Conservation (phyloP, 2,888 invertebrate species). For the Perizoma affinitatum region DNA sequence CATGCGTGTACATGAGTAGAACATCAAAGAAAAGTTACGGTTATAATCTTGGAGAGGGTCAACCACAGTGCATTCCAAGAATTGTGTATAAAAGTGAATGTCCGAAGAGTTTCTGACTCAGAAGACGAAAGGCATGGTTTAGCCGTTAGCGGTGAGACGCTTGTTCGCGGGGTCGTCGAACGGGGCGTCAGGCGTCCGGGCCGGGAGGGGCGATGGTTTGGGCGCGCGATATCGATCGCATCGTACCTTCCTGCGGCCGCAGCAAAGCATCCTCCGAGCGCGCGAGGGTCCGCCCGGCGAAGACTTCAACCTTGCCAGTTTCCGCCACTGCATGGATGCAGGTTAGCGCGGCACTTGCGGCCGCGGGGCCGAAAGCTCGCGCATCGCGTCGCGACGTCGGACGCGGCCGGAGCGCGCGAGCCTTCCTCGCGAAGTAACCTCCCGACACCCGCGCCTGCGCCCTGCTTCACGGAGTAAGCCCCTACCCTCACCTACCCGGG, state of each 20-base stretch:
- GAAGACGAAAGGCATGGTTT: constrained; percentile 57
- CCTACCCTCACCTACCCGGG: constrained; percentile 58
- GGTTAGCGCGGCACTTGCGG: constrained; percentile 85
- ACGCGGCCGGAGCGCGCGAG: constrained; percentile 81
- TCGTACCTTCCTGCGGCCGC: constrained; percentile 95
- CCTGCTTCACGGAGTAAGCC: constrained; percentile 37
- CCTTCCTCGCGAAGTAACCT: constrained; percentile 79
- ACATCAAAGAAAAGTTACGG: background rate
- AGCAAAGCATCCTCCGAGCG: constrained; percentile 96
- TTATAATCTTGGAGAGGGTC: no score
- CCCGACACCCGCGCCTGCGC: constrained; percentile 70
- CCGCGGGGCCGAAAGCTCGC: constrained; percentile 78
- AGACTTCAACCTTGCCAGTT: constrained; percentile 91
- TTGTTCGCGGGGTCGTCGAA: constrained; percentile 77
- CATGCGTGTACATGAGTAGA: background rate
- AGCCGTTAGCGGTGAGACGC: constrained; percentile 54
- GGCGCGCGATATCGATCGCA: constrained; percentile 82
- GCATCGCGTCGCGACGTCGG: constrained; percentile 74
- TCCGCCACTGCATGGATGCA: constrained; percentile 93
- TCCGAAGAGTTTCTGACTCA: constrained; percentile 19
- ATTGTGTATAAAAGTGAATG: background rate
- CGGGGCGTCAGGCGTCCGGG: constrained; percentile 74
- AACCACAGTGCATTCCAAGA: background rate
- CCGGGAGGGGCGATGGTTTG: constrained; percentile 80
- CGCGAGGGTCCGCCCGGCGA: constrained; percentile 86